Conservation (phyloP, 37 sponge, comb jelly and placozoan species). For the Lycopodina hypogea region DNA sequence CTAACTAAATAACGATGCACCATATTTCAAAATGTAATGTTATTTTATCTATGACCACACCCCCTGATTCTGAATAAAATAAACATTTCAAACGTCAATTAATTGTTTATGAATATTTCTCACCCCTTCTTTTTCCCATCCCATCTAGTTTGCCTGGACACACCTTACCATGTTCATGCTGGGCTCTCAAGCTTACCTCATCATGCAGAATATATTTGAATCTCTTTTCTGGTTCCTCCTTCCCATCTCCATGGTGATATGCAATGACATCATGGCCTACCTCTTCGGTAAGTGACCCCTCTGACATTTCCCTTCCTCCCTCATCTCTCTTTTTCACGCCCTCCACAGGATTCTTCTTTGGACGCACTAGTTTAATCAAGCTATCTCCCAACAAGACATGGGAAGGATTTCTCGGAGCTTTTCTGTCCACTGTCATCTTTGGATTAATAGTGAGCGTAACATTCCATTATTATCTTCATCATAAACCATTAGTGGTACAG, state of each 20-base stretch:
- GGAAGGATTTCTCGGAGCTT: constrained; percentile 96
- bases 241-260: constrained; percentile 92
- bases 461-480: not conserved
- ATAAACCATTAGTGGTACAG: not conserved
- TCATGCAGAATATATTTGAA: constrained; percentile 85
- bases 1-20: no score
- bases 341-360: constrained; percentile 89
- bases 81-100: no score
- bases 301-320: not conserved
- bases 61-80: no score
- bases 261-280: constrained; percentile 98
- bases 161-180: constrained; percentile 89
- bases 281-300: constrained; percentile 69
- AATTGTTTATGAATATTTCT: no score
- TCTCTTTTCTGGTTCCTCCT: constrained; percentile 90
- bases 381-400: constrained; percentile 99
- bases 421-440: constrained; percentile 79
- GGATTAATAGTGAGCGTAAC: constrained; percentile 70
- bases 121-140: no score
- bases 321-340: not conserved
- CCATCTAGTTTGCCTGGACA: constrained; percentile 87
- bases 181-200: constrained; percentile 72
- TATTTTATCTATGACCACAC: no score
- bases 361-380: constrained; percentile 88
- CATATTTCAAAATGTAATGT: no score